These are phyloP conservation scores for Suillia variegata DNA, from an alignment of 2,888 invertebrate species.

Conservation along the genomic window DNA sequence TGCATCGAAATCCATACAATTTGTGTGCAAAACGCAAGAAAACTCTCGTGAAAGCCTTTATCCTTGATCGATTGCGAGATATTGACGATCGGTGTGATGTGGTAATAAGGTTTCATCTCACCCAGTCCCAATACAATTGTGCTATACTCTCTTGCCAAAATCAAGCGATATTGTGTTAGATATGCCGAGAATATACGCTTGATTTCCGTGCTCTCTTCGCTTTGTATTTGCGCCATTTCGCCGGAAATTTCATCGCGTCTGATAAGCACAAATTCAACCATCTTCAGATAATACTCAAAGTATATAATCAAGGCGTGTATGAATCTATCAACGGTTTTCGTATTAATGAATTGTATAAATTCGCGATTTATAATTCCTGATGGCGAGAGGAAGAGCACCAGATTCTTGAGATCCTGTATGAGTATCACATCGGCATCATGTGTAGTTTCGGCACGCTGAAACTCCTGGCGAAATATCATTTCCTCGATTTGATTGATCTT, in stretches of 20 bases:
- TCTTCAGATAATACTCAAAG: constrained; percentile 57
- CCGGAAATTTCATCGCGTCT: constrained; percentile 52
- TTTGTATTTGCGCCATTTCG: constrained; percentile 47
- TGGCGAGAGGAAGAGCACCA: constrained; percentile 53
- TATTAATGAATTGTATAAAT: constrained; percentile 53
- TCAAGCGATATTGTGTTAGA: constrained; percentile 52
- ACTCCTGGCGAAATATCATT: constrained; percentile 49
- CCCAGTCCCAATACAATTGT: constrained; percentile 47
- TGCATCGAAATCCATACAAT: constrained; percentile 57
- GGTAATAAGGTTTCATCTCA: constrained; percentile 50
- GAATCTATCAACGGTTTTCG: constrained; percentile 45
- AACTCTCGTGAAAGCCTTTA: constrained; percentile 48
- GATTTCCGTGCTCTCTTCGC: constrained; percentile 45
- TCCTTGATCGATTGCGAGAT: constrained; percentile 49
- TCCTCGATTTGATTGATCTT: constrained; percentile 54
- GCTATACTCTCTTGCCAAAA: constrained; percentile 57
- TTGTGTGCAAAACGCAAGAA: constrained; percentile 51
- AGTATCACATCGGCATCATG: constrained; percentile 49
- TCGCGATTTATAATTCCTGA: constrained; percentile 41
- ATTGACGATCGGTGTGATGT: constrained; percentile 45
- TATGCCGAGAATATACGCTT: constrained; percentile 50
- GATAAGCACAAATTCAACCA: constrained; percentile 55
- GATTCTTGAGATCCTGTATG: constrained; percentile 53
- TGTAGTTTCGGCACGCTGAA: constrained; percentile 34
- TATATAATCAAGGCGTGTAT: constrained; percentile 55